phyloP scores from a whole-genome alignment of 2,888 invertebrate species.

The Drosophila macrospina region DNA sequence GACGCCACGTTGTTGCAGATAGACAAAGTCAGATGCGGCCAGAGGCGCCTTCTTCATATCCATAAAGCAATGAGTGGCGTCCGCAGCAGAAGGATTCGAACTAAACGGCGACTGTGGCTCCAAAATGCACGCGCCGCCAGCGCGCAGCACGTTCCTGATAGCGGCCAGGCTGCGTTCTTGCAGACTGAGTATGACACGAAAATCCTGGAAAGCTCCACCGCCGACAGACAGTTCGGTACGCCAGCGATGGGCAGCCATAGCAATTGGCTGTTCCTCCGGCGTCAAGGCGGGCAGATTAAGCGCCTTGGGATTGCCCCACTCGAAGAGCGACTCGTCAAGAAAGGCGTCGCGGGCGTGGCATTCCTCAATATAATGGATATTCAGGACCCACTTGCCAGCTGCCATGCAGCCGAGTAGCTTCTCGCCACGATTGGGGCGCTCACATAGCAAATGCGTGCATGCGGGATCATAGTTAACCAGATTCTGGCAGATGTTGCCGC shows the following conservation, averaged over 20 bases:
- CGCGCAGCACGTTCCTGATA: conserved; percentile 89
- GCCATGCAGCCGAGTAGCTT: conserved; percentile 95
- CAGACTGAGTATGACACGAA: conserved; percentile 87
- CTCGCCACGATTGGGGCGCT: conserved; percentile 92
- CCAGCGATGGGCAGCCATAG: conserved; percentile 90
- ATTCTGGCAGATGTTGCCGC: conserved; percentile 82
- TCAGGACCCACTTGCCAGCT: conserved; percentile 95
- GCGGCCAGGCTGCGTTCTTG: conserved; percentile 87
- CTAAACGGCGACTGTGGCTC: conserved; percentile 84
- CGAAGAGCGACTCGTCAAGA: conserved; percentile 90
- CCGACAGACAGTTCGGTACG: conserved; percentile 85
- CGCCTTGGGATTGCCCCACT: conserved; percentile 93
- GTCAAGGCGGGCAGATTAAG: conserved; percentile 85
- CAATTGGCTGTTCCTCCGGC: conserved; percentile 86
- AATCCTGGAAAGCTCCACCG: conserved; percentile 86
- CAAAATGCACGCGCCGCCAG: conserved; percentile 91
- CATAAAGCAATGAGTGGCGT: conserved; percentile 84
- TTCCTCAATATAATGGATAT: conserved; percentile 90
- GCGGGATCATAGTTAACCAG: conserved; percentile 87
- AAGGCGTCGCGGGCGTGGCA: conserved; percentile 86
- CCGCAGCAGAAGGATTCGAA: conserved; percentile 43
- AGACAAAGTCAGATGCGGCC: conserved; percentile 66
- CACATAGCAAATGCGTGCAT: conserved; percentile 92
- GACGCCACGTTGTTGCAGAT: conserved; percentile 71
- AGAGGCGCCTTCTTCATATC: conserved; percentile 81